Evolutionary conservation across 2,797 vertebrate species (phyloP).

Genomic region (Darevskia mixta): DNA sequence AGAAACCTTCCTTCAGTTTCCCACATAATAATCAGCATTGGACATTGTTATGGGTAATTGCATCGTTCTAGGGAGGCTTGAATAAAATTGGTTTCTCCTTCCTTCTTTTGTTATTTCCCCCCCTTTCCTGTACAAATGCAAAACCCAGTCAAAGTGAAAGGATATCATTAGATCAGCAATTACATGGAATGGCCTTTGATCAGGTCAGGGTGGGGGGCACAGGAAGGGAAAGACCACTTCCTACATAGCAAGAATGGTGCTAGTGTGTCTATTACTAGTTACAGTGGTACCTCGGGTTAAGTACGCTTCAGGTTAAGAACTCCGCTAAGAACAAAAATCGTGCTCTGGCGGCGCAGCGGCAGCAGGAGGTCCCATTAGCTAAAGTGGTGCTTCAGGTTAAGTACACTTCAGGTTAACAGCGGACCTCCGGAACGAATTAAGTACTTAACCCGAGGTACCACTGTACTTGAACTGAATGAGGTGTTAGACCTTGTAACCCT

Average conservation of each 20-base stretch:
- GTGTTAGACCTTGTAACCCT: slow-evolving; percentile 29
- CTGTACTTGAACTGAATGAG: slow-evolving; percentile 18
- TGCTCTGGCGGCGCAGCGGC: too few species aligned
- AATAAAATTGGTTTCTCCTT: slow-evolving; percentile 50
- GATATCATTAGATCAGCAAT: slow-evolving; percentile 74
- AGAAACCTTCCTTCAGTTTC: slow-evolving; percentile 92
- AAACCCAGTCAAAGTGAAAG: slow-evolving; percentile 55
- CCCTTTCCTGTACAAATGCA: slow-evolving; percentile 48
- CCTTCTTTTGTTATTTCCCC: slow-evolving; percentile 29
- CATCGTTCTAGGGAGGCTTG: slow-evolving; percentile 60
- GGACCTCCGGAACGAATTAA: too few species aligned
- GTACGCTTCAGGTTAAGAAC: too few species aligned
- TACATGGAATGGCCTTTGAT: slow-evolving; percentile 71
- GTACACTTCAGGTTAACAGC: too few species aligned
- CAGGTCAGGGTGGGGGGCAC: slow-evolving; percentile 59
- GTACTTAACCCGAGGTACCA: too few species aligned
- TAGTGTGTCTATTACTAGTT: slow-evolving; percentile 54
- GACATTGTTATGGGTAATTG: slow-evolving; percentile 87
- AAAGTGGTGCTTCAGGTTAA: too few species aligned
- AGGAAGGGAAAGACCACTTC: slow-evolving; percentile 65
- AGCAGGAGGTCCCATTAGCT: too few species aligned
- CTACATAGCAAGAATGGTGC: slow-evolving; percentile 52
- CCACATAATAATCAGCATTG: slow-evolving; percentile 89
- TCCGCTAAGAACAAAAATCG: too few species aligned
- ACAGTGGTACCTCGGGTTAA: too few species aligned